Conservation (phyloP, 1,140 invertebrate species). For the Pseudoatta argentina region DNA sequence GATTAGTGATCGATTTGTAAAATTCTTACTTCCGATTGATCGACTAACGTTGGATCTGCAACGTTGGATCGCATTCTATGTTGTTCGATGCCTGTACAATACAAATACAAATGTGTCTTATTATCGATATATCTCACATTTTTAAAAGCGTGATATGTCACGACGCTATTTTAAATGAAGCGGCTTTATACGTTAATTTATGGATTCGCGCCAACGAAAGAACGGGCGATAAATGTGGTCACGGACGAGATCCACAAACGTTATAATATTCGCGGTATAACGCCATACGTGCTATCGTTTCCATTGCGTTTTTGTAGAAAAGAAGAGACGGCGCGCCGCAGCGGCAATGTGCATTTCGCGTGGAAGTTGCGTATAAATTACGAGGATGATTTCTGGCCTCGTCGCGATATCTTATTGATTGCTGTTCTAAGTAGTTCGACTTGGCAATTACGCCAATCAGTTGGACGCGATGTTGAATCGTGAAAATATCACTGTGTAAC, state of each 20-base stretch:
- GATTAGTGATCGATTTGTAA: too few relatives aligned
- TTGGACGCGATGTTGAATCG: not conserved
- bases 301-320: conserved; percentile 3
- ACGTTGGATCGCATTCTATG: too few relatives aligned
- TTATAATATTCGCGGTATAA: conserved; percentile 10
- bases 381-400: conserved; percentile 20
- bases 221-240: conserved; percentile 27
- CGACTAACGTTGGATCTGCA: too few relatives aligned
- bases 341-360: conserved; percentile 13
- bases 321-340: not conserved
- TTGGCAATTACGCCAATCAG: conserved; percentile 8
- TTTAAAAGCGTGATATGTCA: not conserved
- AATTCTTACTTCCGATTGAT: too few relatives aligned
- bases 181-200: conserved; percentile 35
- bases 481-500: conserved; percentile 19
- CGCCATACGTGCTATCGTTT: conserved; percentile 4
- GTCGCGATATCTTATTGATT: conserved; percentile 29
- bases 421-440: not conserved
- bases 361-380: conserved; percentile 34
- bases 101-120: not conserved
- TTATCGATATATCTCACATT: not conserved
- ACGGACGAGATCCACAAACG: conserved; percentile 1
- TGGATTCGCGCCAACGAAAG: conserved; percentile 33
- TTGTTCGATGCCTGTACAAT: not conserved
- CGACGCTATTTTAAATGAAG: conserved; percentile 8